These are phyloP conservation scores for Parascotia fuliginaria DNA, from an alignment of 2,888 invertebrate genomes.

Conservation along the genomic window DNA sequence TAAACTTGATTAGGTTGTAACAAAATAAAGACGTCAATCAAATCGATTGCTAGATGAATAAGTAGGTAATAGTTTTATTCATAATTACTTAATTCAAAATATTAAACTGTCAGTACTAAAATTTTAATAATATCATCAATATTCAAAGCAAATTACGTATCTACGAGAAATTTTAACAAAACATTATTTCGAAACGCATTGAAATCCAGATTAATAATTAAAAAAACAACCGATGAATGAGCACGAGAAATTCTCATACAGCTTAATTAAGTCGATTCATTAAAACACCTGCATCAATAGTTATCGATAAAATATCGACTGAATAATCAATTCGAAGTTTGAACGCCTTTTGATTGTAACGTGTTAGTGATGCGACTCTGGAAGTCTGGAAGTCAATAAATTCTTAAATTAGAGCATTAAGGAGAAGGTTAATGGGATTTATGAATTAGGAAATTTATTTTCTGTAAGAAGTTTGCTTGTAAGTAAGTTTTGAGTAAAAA, in stretches of 20 bases:
- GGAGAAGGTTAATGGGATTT: slow-evolving; percentile 2
- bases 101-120: too few relatives aligned
- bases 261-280: slow-evolving; percentile 40
- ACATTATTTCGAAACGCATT: slow-evolving; percentile 4
- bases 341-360: slow-evolving; percentile 14
- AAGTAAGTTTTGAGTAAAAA: too few relatives aligned
- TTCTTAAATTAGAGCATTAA: slow-evolving; percentile 20
- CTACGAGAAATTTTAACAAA: neutral
- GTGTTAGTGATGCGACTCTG: slow-evolving; percentile 11
- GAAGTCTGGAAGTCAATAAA: slow-evolving; percentile 19
- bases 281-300: slow-evolving; percentile 19
- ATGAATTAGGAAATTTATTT: too few relatives aligned
- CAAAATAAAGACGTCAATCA: too few relatives aligned
- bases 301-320: slow-evolving; percentile 8
- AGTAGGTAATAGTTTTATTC: too few relatives aligned
- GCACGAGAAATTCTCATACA: slow-evolving; percentile 13
- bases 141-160: too few relatives aligned
- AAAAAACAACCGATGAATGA: slow-evolving; percentile 5
- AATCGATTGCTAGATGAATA: too few relatives aligned
- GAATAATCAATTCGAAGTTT: slow-evolving; percentile 15
- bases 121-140: too few relatives aligned
- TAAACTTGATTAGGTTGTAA: too few relatives aligned
- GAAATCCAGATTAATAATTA: slow-evolving; percentile 26
- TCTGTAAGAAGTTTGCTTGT: too few relatives aligned
- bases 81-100: too few relatives aligned